These are phyloP conservation scores for Malthinus seriepunctatus DNA, from an alignment of 2,888 invertebrate species.

Conservation along the genomic window DNA sequence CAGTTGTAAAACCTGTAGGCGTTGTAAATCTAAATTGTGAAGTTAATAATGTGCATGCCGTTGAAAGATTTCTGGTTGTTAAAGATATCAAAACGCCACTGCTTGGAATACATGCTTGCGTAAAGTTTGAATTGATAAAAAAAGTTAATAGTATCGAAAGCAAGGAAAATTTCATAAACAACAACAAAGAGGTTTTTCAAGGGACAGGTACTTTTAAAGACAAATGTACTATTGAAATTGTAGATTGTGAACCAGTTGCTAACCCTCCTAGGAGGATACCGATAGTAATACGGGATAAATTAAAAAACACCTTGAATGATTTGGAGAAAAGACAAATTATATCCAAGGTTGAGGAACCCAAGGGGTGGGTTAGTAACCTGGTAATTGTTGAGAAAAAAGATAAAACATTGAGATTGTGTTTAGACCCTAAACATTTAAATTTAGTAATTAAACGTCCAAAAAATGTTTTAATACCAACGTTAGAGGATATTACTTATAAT, in stretches of 20 bases:
- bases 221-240: conserved; percentile 10
- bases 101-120: not conserved
- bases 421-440: conserved; percentile 29
- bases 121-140: not conserved
- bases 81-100: not conserved
- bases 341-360: conserved; percentile 24
- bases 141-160: not conserved
- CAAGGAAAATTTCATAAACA: not conserved
- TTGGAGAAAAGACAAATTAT: not conserved
- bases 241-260: conserved; percentile 6
- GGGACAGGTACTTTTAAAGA: not conserved
- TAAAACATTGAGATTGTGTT: conserved; percentile 19
- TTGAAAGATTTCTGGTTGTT: not conserved
- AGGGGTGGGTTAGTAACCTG: conserved; percentile 28
- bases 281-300: not conserved
- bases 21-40: not conserved
- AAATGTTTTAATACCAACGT: not conserved
- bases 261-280: conserved; percentile 17
- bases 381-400: conserved; percentile 27
- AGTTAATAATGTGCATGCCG: not conserved
- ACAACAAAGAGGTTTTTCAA: not conserved
- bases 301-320: not conserved
- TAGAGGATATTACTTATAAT: not conserved
- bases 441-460: not conserved
- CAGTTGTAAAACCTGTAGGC: not conserved